Base-by-base conservation (phyloP, 2,888 invertebrate species). In the Drosophila anceps region DNA sequence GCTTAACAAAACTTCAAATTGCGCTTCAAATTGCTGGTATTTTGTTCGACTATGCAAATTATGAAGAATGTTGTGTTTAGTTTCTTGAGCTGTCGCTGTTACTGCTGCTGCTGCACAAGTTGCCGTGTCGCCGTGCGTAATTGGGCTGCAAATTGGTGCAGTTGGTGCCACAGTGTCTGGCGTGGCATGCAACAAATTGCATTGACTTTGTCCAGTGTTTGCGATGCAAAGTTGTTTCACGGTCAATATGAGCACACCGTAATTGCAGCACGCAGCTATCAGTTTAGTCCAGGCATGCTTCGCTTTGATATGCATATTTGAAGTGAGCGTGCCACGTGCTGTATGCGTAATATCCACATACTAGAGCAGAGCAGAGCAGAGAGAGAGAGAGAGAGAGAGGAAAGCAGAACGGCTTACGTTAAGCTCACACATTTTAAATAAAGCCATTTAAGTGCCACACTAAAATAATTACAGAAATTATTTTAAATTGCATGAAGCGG, bases 191-290 rank as follows among this genome's bases (percentile, higher is more conserved):
- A 82, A 82, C 82, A 88, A 73, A 85, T 80, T 86, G 84, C 77
- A 83, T 46, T 50, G 59, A 37, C 50, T 51, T 51, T 27, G 48
- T 48, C 20, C 43, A 13, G 41, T 20, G 51, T 27, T 55, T 51
- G 50, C 31, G 27, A 31, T n/a, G 41, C 43, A 53, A 65, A 33
- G 50, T 44, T 33, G 61, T 65, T 58, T 77, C 82, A 84, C 41
- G 88, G 86, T 68, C 88, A 71, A 79, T 66, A 70, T 69, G 82
- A 77, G 66, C 57, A 69, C 64, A 39, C 51, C 60, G 54, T 90
- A 90, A 90, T 90, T 83, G 71, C 66, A 64, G 76, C 90, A 89
- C 89, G 88, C 87, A 90, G 76, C 89, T 90, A 90, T 85, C 84
- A 84, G 58, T 90, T 78, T 61, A 69, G 68, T 43, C 58, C 58